Evolutionary conservation across 2,888 invertebrate genomes (phyloP).

Genomic region (Lochmaea capreae): DNA sequence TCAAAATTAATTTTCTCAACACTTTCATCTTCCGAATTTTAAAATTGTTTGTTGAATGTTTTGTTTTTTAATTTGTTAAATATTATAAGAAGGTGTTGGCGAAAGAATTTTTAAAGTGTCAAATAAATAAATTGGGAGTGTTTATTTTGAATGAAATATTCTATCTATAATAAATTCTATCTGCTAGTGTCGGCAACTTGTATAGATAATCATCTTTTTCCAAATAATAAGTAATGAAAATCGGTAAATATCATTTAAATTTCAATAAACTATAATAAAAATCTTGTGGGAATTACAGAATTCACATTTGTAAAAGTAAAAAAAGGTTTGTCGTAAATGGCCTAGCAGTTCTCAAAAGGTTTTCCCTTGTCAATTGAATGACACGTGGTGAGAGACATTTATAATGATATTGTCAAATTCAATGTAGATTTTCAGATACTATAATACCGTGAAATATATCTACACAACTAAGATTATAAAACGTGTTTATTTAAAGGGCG

Average conservation of each 20-base stretch:
- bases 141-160: background rate
- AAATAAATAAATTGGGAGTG: background rate
- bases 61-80: constrained; percentile 1
- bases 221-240: too few relatives aligned
- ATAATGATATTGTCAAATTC: constrained; percentile 22
- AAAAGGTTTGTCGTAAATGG: background rate
- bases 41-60: constrained; percentile 11
- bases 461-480: constrained; percentile 29
- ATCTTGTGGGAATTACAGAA: too few relatives aligned
- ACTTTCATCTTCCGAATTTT: constrained; percentile 37
- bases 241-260: too few relatives aligned
- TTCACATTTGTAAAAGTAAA: too few relatives aligned
- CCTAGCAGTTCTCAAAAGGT: background rate
- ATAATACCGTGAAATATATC: constrained; percentile 36
- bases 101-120: background rate
- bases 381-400: constrained; percentile 16
- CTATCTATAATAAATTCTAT: too few relatives aligned
- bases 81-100: background rate
- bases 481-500: constrained; percentile 27
- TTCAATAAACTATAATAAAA: too few relatives aligned
- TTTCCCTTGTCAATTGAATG: background rate
- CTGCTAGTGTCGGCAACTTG: too few relatives aligned
- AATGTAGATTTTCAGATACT: constrained; percentile 31
- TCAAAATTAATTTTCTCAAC: constrained; percentile 35
- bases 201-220: too few relatives aligned